Evolutionary conservation across 2,113 vertebrate species (phyloP), one percentile per base, ranked within the genome.

Genomic region (Alligator sinensis): DNA sequence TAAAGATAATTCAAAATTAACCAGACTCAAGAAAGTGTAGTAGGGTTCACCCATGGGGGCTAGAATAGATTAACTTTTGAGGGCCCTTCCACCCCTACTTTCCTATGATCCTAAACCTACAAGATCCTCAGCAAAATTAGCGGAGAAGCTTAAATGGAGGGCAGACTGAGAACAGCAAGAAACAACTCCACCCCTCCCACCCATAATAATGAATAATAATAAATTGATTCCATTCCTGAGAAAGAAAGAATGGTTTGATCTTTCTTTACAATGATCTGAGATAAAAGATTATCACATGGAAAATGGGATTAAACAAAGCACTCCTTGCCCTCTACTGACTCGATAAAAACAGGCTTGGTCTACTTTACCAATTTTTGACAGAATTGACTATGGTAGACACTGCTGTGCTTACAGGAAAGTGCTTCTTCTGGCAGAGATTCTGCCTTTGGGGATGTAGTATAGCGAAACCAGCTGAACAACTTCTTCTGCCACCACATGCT

Each of bases 281-380:
- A 74, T 74, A 3, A 77, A 76, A 84, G 2, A 4, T 19, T 90
- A 24, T 74, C 89, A 92, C 18, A 76, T 78, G 81, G 22, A 91
- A 18, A 92, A 89, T 78, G 60, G 28, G 14, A 63, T 82, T 77
- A 82, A 86, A 38, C 28, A 91, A 89, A 89, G 57, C 78, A 89
- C 85, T 62, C 87, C 4, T 5, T 55, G 64, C 25, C 34, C 38
- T 64, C 27, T 80, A 2, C 28, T 78, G 6, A 15, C 61, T 47
- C 82, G 38, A 8, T 76, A n/a, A 72, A 58, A 47, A 47, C 7
- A 47, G 7, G 47, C 47, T 9, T 47, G 47, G 47, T 47, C 47
- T 47, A 47, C 47, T 47, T 47, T 47, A 47, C 47, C 47, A 47
- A 9, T 47, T 47, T 47, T 47, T 47, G 47, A 47, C 47, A 47